These are phyloP conservation scores for Erythrolamprus reginae DNA, from an alignment of 2,113 vertebrate species.

Conservation along the genomic window DNA sequence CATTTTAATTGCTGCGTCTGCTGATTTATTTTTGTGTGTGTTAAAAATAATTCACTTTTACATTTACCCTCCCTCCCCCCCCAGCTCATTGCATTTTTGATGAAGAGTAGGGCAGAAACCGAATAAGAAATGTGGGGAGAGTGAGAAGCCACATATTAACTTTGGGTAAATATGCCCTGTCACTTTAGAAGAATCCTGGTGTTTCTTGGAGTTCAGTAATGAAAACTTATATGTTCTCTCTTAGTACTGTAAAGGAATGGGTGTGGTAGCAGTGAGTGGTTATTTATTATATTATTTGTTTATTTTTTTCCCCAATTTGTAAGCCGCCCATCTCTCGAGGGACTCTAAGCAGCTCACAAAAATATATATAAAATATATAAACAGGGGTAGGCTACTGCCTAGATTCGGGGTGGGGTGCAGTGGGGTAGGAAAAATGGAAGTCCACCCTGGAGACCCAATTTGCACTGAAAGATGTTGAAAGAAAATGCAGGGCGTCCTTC, in stretches of 20 bases:
- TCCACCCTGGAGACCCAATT: no score
- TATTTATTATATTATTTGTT: no score
- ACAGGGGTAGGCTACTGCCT: no score
- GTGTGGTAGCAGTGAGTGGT: neutral
- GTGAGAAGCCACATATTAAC: neutral
- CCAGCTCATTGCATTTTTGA: neutral
- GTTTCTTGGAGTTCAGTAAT: neutral
- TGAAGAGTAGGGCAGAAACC: neutral
- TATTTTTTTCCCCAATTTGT: no score
- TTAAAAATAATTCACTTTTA: neutral
- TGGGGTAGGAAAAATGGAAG: no score
- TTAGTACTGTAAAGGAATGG: neutral
- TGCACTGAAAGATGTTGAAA: no score
- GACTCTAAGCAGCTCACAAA: no score
- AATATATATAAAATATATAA: no score
- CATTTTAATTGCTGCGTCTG: neutral
- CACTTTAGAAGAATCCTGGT: neutral
- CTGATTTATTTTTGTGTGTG: neutral
- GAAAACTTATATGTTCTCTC: neutral
- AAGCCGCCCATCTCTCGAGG: no score
- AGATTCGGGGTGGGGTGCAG: no score
- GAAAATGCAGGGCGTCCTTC: no score
- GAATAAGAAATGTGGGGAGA: neutral
- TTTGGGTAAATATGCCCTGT: neutral
- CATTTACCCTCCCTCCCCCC: neutral